A percentile compares a stretch with the other conserved stretches of the same genome.
Evolutionary conservation across 2,888 invertebrate species (phyloP).

Genomic region (Ectemnius cavifrons): DNA sequence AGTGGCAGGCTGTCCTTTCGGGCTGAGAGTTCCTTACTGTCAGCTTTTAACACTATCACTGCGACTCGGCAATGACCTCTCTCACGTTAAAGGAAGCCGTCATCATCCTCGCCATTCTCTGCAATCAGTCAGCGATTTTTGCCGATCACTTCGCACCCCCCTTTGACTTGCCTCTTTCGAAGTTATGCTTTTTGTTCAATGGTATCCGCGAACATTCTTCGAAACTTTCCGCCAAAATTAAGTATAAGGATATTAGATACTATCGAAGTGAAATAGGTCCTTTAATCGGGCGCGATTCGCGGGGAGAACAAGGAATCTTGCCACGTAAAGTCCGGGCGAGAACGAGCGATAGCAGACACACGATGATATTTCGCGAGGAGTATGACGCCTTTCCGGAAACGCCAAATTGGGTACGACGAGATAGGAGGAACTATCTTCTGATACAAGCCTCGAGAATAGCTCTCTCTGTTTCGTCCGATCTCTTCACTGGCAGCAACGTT

Average conservation of each 20-base stretch:
- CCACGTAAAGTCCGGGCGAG: slow-evolving; percentile 35
- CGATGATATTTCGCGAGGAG: slow-evolving; percentile 38
- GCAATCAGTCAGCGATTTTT: background rate
- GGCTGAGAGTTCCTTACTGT: too few relatives aligned
- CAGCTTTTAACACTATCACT: too few relatives aligned
- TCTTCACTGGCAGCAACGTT: background rate
- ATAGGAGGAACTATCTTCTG: slow-evolving; percentile 62
- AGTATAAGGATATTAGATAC: too few relatives aligned
- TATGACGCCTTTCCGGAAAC: slow-evolving; percentile 62
- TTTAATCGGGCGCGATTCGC: too few relatives aligned
- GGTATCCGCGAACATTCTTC: too few relatives aligned
- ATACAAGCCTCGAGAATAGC: slow-evolving; percentile 60
- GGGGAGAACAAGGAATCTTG: slow-evolving; percentile 19
- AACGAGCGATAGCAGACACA: slow-evolving; percentile 49
- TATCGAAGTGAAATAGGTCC: too few relatives aligned
- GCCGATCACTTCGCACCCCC: too few relatives aligned
- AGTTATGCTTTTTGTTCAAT: too few relatives aligned
- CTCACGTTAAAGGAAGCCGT: too few relatives aligned
- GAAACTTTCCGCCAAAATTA: too few relatives aligned
- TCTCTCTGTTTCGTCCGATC: slow-evolving; percentile 15
- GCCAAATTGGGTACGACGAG: slow-evolving; percentile 63
- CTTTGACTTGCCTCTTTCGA: too few relatives aligned
- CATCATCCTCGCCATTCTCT: slow-evolving; percentile 1
- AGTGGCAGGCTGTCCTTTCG: background rate
- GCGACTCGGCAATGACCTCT: too few relatives aligned